Conservation (phyloP, 2,113 vertebrate genomes). For the Melierax canorus region DNA sequence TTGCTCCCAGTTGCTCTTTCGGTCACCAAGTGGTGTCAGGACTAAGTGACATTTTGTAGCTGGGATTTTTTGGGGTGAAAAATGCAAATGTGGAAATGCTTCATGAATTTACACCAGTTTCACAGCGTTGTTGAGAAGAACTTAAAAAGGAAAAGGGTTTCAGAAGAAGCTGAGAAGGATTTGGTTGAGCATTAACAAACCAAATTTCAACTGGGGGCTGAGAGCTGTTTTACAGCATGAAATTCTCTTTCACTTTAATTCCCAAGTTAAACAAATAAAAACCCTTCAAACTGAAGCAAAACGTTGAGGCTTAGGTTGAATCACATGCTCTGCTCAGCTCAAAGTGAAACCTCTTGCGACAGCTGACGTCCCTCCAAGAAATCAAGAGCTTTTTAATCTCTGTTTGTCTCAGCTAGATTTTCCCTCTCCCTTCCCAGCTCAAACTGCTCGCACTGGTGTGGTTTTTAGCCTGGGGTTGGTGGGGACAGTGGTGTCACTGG, state of each 20-base stretch:
- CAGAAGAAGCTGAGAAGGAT: conserved; percentile 24
- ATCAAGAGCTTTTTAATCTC: not conserved
- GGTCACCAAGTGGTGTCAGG: not conserved
- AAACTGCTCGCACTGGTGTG: not conserved
- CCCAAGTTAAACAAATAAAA: conserved; percentile 34
- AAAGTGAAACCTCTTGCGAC: not conserved
- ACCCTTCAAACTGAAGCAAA: not conserved
- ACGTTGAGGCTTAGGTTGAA: not conserved
- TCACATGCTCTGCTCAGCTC: not conserved
- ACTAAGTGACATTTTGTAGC: not conserved
- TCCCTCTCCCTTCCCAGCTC: not conserved
- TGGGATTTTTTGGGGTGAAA: not conserved
- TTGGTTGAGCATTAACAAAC: conserved; percentile 11
- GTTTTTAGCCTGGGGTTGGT: not conserved
- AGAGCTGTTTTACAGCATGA: not conserved
- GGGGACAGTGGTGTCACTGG: not conserved
- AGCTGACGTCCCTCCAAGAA: not conserved
- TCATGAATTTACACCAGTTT: not conserved
- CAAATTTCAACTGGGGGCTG: not conserved
- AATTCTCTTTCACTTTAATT: conserved; percentile 16
- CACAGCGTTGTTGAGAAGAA: not conserved
- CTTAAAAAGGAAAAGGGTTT: conserved; percentile 5
- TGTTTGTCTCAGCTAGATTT: not conserved
- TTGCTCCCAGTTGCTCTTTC: not conserved
- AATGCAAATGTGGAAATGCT: not conserved